Evolutionary conservation across 2,888 invertebrate genomes (phyloP).

Genomic region (Thumatha senex): DNA sequence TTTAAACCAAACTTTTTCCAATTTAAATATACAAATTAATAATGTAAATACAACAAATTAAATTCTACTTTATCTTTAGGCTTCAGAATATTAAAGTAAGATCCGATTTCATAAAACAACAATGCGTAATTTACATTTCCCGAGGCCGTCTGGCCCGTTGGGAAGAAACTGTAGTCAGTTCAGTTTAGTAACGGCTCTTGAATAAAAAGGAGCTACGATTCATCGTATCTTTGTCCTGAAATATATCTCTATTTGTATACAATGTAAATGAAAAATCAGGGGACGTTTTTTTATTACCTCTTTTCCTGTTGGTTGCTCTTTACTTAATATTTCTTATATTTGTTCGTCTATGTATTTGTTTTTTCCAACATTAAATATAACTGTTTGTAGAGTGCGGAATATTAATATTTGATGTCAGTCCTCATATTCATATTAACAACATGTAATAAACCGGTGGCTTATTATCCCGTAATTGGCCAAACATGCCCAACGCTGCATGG

Average conservation of each 20-base stretch:
- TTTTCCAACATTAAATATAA: too few species aligned
- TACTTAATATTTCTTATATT: too few species aligned
- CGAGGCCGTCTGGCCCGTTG: not conserved
- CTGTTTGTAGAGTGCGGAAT: too few species aligned
- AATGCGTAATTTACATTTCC: constrained; percentile 4
- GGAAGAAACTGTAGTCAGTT: not conserved
- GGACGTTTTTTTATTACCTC: not conserved
- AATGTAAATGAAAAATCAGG: not conserved
- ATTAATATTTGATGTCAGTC: too few species aligned
- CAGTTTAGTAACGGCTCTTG: constrained; percentile 2
- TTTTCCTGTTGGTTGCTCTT: not conserved
- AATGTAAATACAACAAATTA: not conserved
- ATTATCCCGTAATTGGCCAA: too few species aligned
- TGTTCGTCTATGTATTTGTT: too few species aligned
- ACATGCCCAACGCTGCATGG: too few species aligned
- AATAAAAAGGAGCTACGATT: not conserved
- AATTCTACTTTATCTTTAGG: not conserved
- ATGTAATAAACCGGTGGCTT: too few species aligned
- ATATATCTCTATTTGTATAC: not conserved
- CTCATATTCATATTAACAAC: too few species aligned
- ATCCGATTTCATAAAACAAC: not conserved
- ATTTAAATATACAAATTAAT: not conserved
- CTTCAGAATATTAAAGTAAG: not conserved
- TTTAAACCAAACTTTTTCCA: not conserved
- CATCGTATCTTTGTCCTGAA: not conserved